Evolutionary conservation across 2,888 invertebrate genomes (phyloP), one percentile per base, ranked within the genome.

Genomic region (Tineola bisselliella): DNA sequence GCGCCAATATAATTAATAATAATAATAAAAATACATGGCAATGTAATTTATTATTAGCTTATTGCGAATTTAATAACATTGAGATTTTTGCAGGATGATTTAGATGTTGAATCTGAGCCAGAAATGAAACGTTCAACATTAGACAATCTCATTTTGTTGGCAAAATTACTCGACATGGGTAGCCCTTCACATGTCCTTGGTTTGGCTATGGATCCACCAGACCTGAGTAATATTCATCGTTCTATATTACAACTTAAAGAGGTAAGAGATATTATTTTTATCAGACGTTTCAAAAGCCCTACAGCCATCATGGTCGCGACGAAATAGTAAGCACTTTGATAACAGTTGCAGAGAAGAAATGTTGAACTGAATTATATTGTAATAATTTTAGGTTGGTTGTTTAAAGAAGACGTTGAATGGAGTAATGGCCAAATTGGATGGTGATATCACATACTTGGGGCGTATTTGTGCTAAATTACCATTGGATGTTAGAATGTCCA

Each of bases 361-460:
- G 25, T 25, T 25, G 6, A 25, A 25, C 25, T 25, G 6, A 25
- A 19, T 62, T 33, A 1, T 33, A 33, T 13, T 15, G 8, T 44
- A 8, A 5, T 13, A 8, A 44, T 44, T 59, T 30, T 18, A 94
- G 91, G 84, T 91, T n/a, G 96, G 97, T 8, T 97, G 93, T 0
- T 74, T 98, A 8, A 89, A 91, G 62, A 89, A 89, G 33, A 89
- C 89, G 0, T 74, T 88, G 0, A 25, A 89, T 44, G 89, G 87
- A 0, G 71, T 77, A 18, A 88, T 88, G 72, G 74, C 78, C 13
- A 69, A 81, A 0, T 82, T 89, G 12, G 97, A 98, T 76, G 98
- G 98, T 0, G 94, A 96, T 65, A 71, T 98, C 56, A 97, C 97
- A 0, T 93, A 92, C 75, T 80, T 98, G 66, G 98, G 98, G 0